Evolutionary conservation across 2,113 vertebrate genomes (phyloP).

Genomic region (Cercopithecus mona): DNA sequence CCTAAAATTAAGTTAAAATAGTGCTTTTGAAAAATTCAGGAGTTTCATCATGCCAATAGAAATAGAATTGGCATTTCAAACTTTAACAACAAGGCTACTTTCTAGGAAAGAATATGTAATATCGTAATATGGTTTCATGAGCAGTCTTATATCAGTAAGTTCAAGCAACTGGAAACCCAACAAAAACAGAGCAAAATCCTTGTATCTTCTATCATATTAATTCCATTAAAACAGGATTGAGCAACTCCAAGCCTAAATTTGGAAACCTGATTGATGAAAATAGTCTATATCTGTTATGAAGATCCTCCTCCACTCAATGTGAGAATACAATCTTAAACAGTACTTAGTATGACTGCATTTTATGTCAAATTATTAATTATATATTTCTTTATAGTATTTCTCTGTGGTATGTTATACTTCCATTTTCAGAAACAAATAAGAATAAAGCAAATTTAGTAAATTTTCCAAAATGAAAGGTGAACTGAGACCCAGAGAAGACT

Average conservation of each 20-base stretch:
- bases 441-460: neutral
- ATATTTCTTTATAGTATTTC: neutral
- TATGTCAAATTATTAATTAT: neutral
- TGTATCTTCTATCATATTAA: neutral
- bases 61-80: neutral
- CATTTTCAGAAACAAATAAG: neutral
- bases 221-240: neutral
- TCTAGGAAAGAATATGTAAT: neutral
- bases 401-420: neutral
- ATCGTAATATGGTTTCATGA: neutral
- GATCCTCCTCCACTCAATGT: neutral
- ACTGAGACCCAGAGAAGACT: neutral
- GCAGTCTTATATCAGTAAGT: neutral
- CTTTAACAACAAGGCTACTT: neutral
- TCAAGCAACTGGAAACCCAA: neutral
- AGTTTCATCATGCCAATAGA: neutral
- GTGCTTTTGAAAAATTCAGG: neutral
- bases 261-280: neutral
- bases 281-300: neutral
- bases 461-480: neutral
- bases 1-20: neutral
- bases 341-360: neutral
- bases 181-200: neutral
- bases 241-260: neutral
- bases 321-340: neutral